Evolutionary conservation across 2,113 vertebrate genomes (phyloP), one percentile per base, ranked within the genome.

Genomic region (Halichoerus grypus): DNA sequence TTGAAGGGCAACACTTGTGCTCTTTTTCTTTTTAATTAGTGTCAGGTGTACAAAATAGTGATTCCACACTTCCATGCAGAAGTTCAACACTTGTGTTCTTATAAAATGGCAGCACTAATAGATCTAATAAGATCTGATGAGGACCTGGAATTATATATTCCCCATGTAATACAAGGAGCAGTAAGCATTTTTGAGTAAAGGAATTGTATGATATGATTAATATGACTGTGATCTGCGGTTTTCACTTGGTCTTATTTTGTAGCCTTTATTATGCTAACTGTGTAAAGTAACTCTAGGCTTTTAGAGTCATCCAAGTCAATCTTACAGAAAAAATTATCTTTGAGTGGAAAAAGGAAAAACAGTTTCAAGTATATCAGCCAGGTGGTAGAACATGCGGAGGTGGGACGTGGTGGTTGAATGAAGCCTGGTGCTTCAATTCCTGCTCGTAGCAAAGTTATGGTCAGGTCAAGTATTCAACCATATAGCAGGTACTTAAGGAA

Each of bases 391-490:
- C 42, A 63, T 4, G 9, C n/a, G 36, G 46, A 79, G 15, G 12
- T 14, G 33, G 5, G 31, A n/a, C 0, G 12, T 3, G 6, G 46
- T 4, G 4, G 55, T 26, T 39, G 2, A 51, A 16, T 3, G 18
- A 81, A 67, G 14, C 9, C 2, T 31, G 36, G 3, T 53, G 49
- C 19, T 88, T 88, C 46, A 84, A 33, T n/a, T 36, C 74, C 4
- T 18, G 49, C 77, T 24, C 53, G 5, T 85, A 53, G 49, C 18
- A 90, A 79, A 79, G 10, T 71, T 87, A 72, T 2, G 46, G 15
- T 79, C 26, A 77, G 18, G 36, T 22, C 9, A 76, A 91, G 5
- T 61, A 69, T 76, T 76, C 36, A 92, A 46, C 14, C 53, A 90
- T 14, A 49, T 3, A 51, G 51, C 10, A 91, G 16, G 26, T 26